Evolutionary conservation across 2,888 invertebrate genomes (phyloP).

Genomic region (Standfussiana lucernea): DNA sequence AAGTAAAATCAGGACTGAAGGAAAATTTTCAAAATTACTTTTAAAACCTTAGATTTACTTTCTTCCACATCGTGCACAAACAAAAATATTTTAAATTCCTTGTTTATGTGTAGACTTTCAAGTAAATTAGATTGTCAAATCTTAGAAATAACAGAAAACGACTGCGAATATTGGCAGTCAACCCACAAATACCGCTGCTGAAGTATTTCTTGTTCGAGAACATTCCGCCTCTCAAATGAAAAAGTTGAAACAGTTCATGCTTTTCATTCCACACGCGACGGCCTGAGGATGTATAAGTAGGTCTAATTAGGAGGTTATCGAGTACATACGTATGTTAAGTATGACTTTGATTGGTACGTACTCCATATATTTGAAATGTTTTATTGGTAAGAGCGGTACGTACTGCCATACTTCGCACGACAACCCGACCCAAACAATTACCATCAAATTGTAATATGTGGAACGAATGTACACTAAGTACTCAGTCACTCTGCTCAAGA

Average conservation of each 20-base stretch:
- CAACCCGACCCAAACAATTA: background rate
- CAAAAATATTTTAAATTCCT: slow-evolving; percentile 39
- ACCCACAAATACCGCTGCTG: slow-evolving; percentile 41
- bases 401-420: slow-evolving; percentile 8
- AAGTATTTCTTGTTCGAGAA: slow-evolving; percentile 52
- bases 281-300: slow-evolving; percentile 19
- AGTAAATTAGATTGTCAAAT: slow-evolving; percentile 40
- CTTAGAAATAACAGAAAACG: slow-evolving; percentile 38
- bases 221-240: slow-evolving; percentile 52
- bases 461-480: background rate
- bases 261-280: slow-evolving; percentile 50
- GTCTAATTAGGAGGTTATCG: slow-evolving; percentile 50
- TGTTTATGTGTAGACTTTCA: slow-evolving; percentile 31
- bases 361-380: slow-evolving; percentile 20
- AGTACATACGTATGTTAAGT: slow-evolving; percentile 41
- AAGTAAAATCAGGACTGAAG: background rate
- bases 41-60: slow-evolving; percentile 17
- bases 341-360: slow-evolving; percentile 25
- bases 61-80: background rate
- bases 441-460: background rate
- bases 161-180: slow-evolving; percentile 38
- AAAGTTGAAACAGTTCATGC: slow-evolving; percentile 56
- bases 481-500: no score
- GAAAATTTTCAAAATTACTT: slow-evolving; percentile 13
- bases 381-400: slow-evolving; percentile 1